These are phyloP conservation scores for Teleogryllus oceanicus DNA, from an alignment of 2,888 invertebrate genomes.

Conservation along the genomic window DNA sequence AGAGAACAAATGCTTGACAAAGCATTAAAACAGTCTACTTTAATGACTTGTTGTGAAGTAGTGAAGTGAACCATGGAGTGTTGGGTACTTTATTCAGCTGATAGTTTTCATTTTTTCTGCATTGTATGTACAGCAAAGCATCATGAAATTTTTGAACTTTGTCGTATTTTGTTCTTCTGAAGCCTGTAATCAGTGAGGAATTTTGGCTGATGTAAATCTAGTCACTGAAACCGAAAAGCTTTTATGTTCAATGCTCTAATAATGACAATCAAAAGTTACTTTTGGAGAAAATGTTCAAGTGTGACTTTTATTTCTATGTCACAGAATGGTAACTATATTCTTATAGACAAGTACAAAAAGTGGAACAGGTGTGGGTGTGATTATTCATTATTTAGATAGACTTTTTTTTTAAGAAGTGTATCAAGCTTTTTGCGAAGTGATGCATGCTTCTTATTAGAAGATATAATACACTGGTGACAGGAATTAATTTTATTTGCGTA, in stretches of 20 bases:
- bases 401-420: neutral
- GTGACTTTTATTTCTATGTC: neutral
- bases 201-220: neutral
- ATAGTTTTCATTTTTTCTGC: neutral
- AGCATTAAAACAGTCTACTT: too few relatives aligned
- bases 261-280: neutral
- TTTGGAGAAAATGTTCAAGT: neutral
- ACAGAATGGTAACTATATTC: neutral
- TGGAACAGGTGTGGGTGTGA: neutral
- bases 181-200: neutral
- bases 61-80: neutral
- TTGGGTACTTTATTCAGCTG: neutral
- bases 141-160: neutral
- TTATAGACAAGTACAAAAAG: conserved; percentile 18
- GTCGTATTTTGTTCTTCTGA: neutral
- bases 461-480: neutral
- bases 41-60: too few relatives aligned
- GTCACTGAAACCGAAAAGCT: neutral
- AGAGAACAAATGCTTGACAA: too few relatives aligned
- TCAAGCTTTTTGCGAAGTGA: neutral
- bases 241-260: neutral
- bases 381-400: neutral
- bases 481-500: neutral
- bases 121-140: neutral
- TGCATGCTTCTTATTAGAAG: neutral